A percentile compares a stretch with the other conserved stretches of the same genome.
Evolutionary conservation across 2,113 vertebrate species (phyloP).

Genomic region (Paedocypris sp.): DNA sequence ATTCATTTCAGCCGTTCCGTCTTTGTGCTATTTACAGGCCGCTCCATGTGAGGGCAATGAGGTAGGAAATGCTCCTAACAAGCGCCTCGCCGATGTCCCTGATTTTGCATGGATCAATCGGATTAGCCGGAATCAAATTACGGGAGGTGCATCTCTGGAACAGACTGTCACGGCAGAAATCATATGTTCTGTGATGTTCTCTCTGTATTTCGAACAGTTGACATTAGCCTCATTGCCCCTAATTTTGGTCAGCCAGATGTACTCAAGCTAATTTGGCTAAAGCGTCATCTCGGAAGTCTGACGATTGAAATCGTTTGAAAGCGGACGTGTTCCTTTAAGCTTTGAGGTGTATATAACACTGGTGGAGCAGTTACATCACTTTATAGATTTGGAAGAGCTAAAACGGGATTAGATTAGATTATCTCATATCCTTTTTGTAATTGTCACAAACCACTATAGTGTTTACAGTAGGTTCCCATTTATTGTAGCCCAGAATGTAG

Average conservation of each 20-base stretch:
- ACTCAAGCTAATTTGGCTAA: neutral
- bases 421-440: no score
- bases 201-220: neutral
- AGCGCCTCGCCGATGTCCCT: slow-evolving; percentile 25
- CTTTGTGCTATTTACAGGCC: slow-evolving; percentile 29
- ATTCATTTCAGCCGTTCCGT: neutral
- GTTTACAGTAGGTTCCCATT: no score
- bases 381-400: no score
- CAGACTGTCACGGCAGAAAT: neutral
- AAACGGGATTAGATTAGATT: no score
- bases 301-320: no score
- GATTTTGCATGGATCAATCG: slow-evolving; percentile 21
- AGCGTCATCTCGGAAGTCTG: neutral
- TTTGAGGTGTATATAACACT: neutral
- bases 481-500: no score
- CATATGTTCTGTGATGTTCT: slow-evolving; percentile 8
- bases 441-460: no score
- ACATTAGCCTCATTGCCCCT: neutral
- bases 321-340: no score
- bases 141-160: neutral
- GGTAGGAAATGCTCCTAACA: slow-evolving; percentile 18
- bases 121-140: slow-evolving; percentile 39
- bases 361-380: neutral
- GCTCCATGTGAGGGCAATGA: slow-evolving; percentile 38
- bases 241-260: neutral